phyloP scores from a whole-genome alignment of 1,140 invertebrate species.

The Pseudomyrmex dendroicus region DNA sequence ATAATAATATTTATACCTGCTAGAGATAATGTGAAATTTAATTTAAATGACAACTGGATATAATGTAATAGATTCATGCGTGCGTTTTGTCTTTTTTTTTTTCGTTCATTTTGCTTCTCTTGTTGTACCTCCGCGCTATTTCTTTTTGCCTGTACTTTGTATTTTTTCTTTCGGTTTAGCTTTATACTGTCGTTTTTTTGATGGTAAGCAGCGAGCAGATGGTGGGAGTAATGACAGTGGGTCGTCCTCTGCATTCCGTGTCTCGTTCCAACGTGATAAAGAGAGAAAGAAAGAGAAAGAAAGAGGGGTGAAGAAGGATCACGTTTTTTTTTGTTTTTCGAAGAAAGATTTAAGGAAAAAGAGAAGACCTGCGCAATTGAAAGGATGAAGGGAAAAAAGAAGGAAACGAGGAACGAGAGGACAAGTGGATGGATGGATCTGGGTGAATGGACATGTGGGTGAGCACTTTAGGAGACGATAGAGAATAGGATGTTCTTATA shows the following conservation, averaged over 20 bases:
- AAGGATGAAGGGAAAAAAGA: conserved; percentile 63
- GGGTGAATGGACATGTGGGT: conserved; percentile 74
- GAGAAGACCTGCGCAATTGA: conserved; percentile 42
- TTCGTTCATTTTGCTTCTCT: conserved; percentile 67
- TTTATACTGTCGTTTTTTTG: conserved; percentile 57
- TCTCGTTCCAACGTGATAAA: conserved; percentile 63
- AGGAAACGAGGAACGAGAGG: conserved; percentile 68
- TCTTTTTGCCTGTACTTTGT: conserved; percentile 44
- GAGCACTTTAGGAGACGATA: conserved; percentile 82
- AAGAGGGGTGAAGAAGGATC: conserved; percentile 31
- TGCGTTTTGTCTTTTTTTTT: conserved; percentile 68
- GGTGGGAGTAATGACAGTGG: conserved; percentile 66
- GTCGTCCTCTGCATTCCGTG: conserved; percentile 65
- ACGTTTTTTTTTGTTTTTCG: conserved; percentile 14
- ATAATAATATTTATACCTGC: conserved; percentile 81
- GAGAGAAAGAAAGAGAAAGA: conserved; percentile 46
- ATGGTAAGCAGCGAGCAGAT: conserved; percentile 71
- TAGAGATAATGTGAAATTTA: conserved; percentile 83
- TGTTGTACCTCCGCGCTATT: conserved; percentile 66
- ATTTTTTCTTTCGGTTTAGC: conserved; percentile 46
- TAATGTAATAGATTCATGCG: conserved; percentile 78
- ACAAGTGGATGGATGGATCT: conserved; percentile 75
- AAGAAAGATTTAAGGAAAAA: conserved; percentile 32
- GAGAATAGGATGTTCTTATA: conserved; percentile 85
- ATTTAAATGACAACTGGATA: conserved; percentile 82